Evolutionary conservation across 1,140 invertebrate genomes (phyloP).

Genomic region (Trachymyrmex cornetzi): DNA sequence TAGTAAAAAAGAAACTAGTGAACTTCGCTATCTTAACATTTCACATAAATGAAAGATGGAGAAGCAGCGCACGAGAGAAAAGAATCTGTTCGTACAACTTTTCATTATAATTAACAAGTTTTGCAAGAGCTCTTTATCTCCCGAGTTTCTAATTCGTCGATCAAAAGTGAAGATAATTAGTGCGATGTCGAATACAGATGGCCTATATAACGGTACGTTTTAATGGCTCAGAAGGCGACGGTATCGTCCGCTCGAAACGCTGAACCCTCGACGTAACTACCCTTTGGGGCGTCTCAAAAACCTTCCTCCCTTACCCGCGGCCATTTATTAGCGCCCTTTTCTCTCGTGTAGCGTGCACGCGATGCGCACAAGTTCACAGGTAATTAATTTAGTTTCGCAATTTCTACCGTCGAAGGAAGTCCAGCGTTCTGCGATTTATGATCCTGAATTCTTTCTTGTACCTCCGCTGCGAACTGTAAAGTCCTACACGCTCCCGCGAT

Average conservation of each 20-base stretch:
- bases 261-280: constrained; percentile 58
- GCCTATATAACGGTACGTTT: constrained; percentile 73
- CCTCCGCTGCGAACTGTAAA: constrained; percentile 40
- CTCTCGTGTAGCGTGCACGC: constrained; percentile 70
- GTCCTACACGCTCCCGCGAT: constrained; percentile 38
- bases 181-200: constrained; percentile 45
- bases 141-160: constrained; percentile 46
- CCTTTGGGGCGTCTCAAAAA: constrained; percentile 58
- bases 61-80: constrained; percentile 21
- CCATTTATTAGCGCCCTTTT: constrained; percentile 79
- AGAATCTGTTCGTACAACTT: constrained; percentile 41
- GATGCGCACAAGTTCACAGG: constrained; percentile 77
- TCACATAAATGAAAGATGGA: constrained; percentile 17
- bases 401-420: constrained; percentile 79
- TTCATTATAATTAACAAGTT: constrained; percentile 57
- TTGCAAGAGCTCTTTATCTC: constrained; percentile 43
- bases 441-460: not conserved
- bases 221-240: constrained; percentile 55
- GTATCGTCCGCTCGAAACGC: constrained; percentile 61
- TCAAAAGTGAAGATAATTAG: constrained; percentile 59
- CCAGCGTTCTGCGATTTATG: constrained; percentile 70
- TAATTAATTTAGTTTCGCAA: constrained; percentile 84
- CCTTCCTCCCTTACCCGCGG: not conserved
- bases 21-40: constrained; percentile 29
- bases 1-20: constrained; percentile 21